phyloP scores from a whole-genome alignment of 2,888 invertebrate genomes.

The Harpagoxenus sublaevis region DNA sequence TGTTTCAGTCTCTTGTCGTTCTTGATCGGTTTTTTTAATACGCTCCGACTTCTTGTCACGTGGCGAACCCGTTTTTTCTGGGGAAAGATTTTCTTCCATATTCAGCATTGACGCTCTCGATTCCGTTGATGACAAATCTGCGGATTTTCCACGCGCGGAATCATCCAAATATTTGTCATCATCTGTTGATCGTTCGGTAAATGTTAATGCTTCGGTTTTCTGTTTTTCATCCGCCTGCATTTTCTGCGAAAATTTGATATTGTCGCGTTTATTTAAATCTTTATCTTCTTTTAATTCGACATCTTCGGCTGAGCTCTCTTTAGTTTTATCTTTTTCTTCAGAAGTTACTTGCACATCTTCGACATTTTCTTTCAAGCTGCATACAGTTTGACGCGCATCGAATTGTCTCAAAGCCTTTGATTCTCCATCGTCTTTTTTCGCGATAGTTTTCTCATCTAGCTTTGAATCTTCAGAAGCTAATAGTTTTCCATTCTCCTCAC shows the following conservation, averaged over 20 bases:
- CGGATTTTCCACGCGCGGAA: slow-evolving; percentile 68
- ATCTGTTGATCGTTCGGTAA: slow-evolving; percentile 38
- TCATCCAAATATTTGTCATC: slow-evolving; percentile 65
- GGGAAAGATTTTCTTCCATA: slow-evolving; percentile 46
- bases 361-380: slow-evolving; percentile 35
- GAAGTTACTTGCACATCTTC: slow-evolving; percentile 12
- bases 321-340: slow-evolving; percentile 32
- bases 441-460: slow-evolving; percentile 7
- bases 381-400: slow-evolving; percentile 15
- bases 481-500: slow-evolving; percentile 52
- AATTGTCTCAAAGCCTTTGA: slow-evolving; percentile 54
- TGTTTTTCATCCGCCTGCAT: neutral
- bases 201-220: neutral
- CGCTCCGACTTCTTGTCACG: slow-evolving; percentile 26
- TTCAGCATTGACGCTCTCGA: slow-evolving; percentile 59
- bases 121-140: slow-evolving; percentile 64
- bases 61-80: slow-evolving; percentile 46
- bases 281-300: neutral
- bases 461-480: neutral
- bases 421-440: slow-evolving; percentile 53
- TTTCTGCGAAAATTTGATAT: neutral
- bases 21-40: neutral
- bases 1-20: neutral
- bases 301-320: neutral
- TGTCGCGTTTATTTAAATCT: neutral